These are phyloP conservation scores for Diachasma alloeum DNA, from an alignment of 1,140 invertebrate genomes.

Conservation along the genomic window DNA sequence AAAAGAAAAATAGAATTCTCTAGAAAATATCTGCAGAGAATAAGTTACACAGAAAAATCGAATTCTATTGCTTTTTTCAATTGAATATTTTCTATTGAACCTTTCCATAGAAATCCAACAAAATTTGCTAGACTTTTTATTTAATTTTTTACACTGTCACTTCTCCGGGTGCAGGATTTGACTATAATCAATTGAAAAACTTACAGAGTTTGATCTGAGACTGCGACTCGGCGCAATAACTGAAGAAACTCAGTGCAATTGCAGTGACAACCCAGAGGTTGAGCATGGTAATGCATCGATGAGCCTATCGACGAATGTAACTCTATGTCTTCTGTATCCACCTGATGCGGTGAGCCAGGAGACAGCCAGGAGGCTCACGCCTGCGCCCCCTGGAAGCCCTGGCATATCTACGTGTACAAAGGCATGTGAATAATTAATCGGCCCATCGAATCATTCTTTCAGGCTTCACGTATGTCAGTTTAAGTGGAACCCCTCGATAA, in stretches of 20 bases:
- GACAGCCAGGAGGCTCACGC: slow-evolving; percentile 38
- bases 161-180: too few relatives aligned
- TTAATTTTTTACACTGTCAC: neutral
- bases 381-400: slow-evolving; percentile 44
- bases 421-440: slow-evolving; percentile 54
- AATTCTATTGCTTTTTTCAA: too few relatives aligned
- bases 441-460: slow-evolving; percentile 49
- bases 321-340: neutral
- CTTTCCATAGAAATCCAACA: neutral
- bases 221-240: slow-evolving; percentile 37
- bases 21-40: too few relatives aligned
- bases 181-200: slow-evolving; percentile 19
- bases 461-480: neutral
- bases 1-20: too few relatives aligned
- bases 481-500: neutral
- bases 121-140: neutral
- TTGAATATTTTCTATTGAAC: too few relatives aligned
- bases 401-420: slow-evolving; percentile 14
- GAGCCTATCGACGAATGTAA: neutral
- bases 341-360: slow-evolving; percentile 5
- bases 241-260: neutral
- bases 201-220: slow-evolving; percentile 51
- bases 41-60: too few relatives aligned
- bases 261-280: neutral
- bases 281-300: neutral